phyloP scores from a whole-genome alignment of 1,140 invertebrate species.

The Halesus radiatus region DNA sequence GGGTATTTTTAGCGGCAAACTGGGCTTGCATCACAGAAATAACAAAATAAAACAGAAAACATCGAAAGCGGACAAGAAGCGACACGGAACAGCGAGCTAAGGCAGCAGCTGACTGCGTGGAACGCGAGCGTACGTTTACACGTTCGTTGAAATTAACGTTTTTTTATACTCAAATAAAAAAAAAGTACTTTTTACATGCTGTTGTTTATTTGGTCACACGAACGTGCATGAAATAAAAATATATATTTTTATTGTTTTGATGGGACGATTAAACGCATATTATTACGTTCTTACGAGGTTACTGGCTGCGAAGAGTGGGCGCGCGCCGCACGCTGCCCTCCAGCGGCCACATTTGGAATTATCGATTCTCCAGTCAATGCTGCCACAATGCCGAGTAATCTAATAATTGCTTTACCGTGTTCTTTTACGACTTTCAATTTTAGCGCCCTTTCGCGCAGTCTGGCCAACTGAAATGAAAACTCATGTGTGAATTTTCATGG shows the following conservation, averaged over 20 bases:
- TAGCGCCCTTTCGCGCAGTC: slow-evolving; percentile 32
- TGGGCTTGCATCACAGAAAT: slow-evolving; percentile 70
- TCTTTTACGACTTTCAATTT: slow-evolving; percentile 48
- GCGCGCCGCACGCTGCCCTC: slow-evolving; percentile 68
- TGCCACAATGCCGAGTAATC: slow-evolving; percentile 56
- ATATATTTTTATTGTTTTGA: too few relatives aligned
- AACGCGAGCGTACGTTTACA: slow-evolving; percentile 63
- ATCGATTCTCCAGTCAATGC: slow-evolving; percentile 68
- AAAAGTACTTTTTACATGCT: too few relatives aligned
- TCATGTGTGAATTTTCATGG: slow-evolving; percentile 1
- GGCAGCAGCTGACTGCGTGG: slow-evolving; percentile 70
- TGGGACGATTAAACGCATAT: neutral
- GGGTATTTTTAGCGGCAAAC: slow-evolving; percentile 53
- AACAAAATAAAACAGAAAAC: slow-evolving; percentile 73
- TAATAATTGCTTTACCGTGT: slow-evolving; percentile 46
- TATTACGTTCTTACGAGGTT: slow-evolving; percentile 62
- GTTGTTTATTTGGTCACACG: too few relatives aligned
- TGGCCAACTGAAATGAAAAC: slow-evolving; percentile 13
- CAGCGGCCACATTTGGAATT: slow-evolving; percentile 70
- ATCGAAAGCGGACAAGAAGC: slow-evolving; percentile 72
- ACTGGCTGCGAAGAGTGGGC: slow-evolving; percentile 68
- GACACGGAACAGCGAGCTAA: slow-evolving; percentile 71
- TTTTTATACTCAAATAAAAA: neutral
- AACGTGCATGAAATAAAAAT: too few relatives aligned
- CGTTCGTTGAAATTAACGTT: slow-evolving; percentile 51